phyloP scores from a whole-genome alignment of 2,888 invertebrate genomes.

The Archips xylosteana region DNA sequence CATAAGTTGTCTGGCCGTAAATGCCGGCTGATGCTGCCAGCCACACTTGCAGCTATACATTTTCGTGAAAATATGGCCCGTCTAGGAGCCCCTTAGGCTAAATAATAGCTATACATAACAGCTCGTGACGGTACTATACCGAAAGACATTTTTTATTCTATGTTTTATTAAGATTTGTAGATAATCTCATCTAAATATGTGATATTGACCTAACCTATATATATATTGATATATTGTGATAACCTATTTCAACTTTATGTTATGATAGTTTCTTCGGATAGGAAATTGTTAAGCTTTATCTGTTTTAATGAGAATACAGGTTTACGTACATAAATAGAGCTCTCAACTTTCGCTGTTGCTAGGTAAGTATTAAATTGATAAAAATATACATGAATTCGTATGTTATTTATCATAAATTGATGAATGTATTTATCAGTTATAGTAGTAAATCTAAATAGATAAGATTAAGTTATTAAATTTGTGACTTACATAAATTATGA shows the following conservation, averaged over 20 bases:
- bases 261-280: background rate
- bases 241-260: background rate
- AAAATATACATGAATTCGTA: background rate
- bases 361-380: slow-evolving; percentile 16
- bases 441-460: background rate
- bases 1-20: too few species aligned
- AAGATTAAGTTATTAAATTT: slow-evolving; percentile 2
- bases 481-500: background rate
- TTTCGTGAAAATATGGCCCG: too few species aligned
- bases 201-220: too few species aligned
- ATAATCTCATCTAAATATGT: slow-evolving; percentile 19
- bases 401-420: background rate
- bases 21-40: too few species aligned
- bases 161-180: background rate
- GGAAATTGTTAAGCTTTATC: background rate
- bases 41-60: too few species aligned
- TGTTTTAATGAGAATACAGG: background rate
- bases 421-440: background rate
- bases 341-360: background rate
- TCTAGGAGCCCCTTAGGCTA: too few species aligned
- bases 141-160: background rate
- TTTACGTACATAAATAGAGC: background rate
- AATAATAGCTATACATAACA: background rate
- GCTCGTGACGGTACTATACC: background rate
- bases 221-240: too few species aligned